Conservation (phyloP, 2,113 vertebrate genomes). For the Gopherus flavomarginatus region DNA sequence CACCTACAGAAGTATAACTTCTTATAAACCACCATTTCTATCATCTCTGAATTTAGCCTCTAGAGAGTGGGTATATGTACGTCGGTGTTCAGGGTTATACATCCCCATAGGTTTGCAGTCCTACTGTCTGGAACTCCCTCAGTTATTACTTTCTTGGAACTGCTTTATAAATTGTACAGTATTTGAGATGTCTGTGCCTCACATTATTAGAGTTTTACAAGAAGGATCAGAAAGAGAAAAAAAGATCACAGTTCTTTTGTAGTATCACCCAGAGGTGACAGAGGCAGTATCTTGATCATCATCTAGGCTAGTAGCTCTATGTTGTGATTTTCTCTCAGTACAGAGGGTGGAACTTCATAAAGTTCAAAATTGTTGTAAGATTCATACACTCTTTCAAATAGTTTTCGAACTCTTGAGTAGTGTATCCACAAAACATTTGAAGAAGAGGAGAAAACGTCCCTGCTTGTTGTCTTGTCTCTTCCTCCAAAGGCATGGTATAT, state of each 20-base stretch:
- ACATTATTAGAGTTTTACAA: background rate
- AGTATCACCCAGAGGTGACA: background rate
- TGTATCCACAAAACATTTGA: background rate
- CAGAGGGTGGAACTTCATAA: background rate
- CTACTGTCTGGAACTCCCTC: background rate
- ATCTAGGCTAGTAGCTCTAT: background rate
- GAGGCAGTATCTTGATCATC: background rate
- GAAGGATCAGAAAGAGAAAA: background rate
- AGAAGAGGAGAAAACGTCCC: background rate
- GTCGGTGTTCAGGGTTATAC: background rate
- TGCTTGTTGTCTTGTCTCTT: background rate
- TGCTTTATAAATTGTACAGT: background rate
- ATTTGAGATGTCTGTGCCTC: background rate
- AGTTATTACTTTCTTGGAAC: conserved; percentile 1
- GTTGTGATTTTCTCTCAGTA: background rate
- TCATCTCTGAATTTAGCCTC: background rate
- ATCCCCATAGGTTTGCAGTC: background rate
- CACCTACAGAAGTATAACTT: background rate
- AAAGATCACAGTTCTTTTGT: conserved; percentile 1
- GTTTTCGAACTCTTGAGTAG: background rate
- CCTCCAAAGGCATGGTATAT: background rate
- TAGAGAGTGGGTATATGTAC: background rate
- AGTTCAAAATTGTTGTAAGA: background rate
- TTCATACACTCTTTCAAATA: background rate
- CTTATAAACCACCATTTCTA: background rate